Conservation (phyloP, 2,888 invertebrate species). For the Cotesia congregata region DNA sequence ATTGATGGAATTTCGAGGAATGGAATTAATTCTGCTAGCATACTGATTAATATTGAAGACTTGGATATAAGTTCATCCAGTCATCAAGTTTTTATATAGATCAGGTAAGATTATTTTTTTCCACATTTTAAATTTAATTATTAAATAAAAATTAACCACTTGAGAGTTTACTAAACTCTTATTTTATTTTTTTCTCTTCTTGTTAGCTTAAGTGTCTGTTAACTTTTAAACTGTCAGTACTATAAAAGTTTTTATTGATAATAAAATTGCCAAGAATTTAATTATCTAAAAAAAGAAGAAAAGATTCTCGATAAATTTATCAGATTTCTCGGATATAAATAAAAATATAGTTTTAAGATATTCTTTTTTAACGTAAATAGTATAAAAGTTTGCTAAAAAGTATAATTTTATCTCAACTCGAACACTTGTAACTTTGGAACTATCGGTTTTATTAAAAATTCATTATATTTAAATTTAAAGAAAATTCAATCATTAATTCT, state of each 20-base stretch:
- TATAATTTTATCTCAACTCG: neutral
- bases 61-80: slow-evolving; percentile 67
- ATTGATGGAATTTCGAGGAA: slow-evolving; percentile 57
- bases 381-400: neutral
- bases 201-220: neutral
- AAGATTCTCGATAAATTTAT: neutral
- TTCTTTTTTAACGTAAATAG: neutral
- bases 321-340: neutral
- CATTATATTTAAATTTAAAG: neutral
- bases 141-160: slow-evolving; percentile 26
- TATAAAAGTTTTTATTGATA: neutral
- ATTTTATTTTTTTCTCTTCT: neutral
- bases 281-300: neutral
- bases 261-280: neutral
- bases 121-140: slow-evolving; percentile 5
- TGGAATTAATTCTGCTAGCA: slow-evolving; percentile 64
- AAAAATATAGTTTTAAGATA: neutral
- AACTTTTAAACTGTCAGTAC: neutral
- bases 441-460: neutral
- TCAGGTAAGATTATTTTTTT: slow-evolving; percentile 35
- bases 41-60: slow-evolving; percentile 66
- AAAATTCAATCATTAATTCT: neutral
- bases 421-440: neutral
- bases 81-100: slow-evolving; percentile 65
- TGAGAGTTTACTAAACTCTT: slow-evolving; percentile 13